Percentiles rank a stretch among this genome's conserved stretches.
Conservation (phyloP, 2,113 vertebrate genomes). For the Phasianus colchicus region DNA sequence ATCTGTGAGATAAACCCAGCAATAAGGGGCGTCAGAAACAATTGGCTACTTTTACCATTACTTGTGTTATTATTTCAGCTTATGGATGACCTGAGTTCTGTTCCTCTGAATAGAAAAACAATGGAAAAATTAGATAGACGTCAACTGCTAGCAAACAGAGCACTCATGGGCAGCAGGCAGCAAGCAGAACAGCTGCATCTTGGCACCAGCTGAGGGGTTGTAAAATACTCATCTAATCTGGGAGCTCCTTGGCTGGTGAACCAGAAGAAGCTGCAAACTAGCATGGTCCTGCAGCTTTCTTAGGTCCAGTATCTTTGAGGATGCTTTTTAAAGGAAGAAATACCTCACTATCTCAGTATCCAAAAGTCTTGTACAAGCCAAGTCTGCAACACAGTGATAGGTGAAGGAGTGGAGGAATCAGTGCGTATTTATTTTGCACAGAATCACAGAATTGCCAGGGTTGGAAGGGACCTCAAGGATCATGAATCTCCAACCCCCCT, state of each 20-base stretch:
- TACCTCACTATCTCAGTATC: fast-evolving
- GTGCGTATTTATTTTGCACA: background rate
- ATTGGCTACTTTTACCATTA: background rate
- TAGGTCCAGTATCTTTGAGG: background rate
- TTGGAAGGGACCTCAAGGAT: too few species aligned
- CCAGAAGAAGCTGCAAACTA: background rate
- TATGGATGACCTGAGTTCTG: background rate
- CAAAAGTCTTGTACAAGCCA: background rate
- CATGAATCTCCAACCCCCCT: too few species aligned
- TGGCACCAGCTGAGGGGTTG: background rate
- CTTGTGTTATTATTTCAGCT: background rate
- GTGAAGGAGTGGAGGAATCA: background rate
- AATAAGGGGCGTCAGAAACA: background rate
- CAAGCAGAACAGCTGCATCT: background rate
- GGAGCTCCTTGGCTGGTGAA: background rate
- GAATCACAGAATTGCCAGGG: too few species aligned
- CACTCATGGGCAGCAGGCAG: background rate
- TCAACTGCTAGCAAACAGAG: background rate
- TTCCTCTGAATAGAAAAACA: background rate
- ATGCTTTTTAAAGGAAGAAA: background rate
- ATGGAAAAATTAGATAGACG: background rate
- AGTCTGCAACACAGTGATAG: background rate
- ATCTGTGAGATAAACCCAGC: constrained; percentile 79
- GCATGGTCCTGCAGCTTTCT: background rate
- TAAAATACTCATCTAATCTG: background rate